Evolutionary conservation across 37 sponge, comb jelly and placozoan genomes (phyloP), one percentile per base, ranked within the genome.

Genomic region (Spongilla lacustris): DNA sequence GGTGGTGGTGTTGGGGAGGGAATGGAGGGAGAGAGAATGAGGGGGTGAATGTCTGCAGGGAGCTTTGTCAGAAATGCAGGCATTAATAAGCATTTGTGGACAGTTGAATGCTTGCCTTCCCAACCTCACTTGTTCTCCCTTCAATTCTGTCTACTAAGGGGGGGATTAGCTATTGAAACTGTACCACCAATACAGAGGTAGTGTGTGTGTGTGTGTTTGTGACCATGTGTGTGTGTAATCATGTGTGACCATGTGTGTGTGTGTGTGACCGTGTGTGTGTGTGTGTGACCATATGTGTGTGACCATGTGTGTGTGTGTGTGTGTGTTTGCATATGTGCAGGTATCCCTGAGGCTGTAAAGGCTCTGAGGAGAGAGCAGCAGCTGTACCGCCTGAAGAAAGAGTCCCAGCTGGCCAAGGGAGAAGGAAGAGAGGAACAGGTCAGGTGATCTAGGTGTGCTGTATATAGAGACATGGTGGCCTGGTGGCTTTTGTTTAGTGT

Each of bases 401-500:
- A 68, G 48, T 27, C 41, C 33, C 58, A 58, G 58, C 29, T 38
- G 10, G 68, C 35, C 68, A 81, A 71, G 71, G 86, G 86, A 68
- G 66, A 68, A 31, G 32, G 46, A 26, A 88, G 88, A 49, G 83
- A 82, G 41, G 68, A 75, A 12, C 75, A 87, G 75, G 82, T 87
- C 3, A 26, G 38, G 17, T 58, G 58, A 1, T 58, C n/a, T n/a
- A n/a, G n/a, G 46, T 46, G 46, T 46, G 8, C 46, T 8, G 8
- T 2, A 78, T 8, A 48, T 50, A 48, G 49, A 38, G n/a, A 37
- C 32, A 50, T 17, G 58, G 14, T 58, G 12, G 21, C 19, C 19
- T 17, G 1, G 21, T 58, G 21, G 58, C 58, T 17, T 36, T 32
- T 36, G 58, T 58, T 58, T 58, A 6, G 12, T 10, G 14, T 17